Evolutionary conservation across 2,888 invertebrate species (phyloP).

Genomic region (Myopa tessellatipennis): DNA sequence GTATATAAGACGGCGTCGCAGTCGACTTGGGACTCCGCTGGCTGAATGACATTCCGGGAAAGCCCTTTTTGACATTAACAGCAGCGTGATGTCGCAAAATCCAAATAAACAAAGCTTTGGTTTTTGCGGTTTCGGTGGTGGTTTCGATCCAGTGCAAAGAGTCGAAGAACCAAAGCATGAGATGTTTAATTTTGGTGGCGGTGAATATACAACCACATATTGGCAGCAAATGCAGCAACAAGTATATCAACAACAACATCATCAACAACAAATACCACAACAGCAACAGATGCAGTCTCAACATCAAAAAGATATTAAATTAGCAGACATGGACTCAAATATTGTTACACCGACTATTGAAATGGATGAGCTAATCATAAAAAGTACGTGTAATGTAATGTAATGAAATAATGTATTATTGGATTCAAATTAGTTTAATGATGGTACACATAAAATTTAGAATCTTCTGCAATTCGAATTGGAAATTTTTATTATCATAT

Average conservation of each 20-base stretch:
- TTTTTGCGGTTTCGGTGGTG: background rate
- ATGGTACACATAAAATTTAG: too few species aligned
- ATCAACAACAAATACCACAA: slow-evolving; percentile 41
- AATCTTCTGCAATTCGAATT: too few species aligned
- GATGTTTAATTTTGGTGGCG: slow-evolving; percentile 2
- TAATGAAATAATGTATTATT: background rate
- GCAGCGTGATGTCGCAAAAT: slow-evolving; percentile 44
- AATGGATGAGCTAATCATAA: slow-evolving; percentile 53
- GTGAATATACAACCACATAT: slow-evolving; percentile 23
- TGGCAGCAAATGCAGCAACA: slow-evolving; percentile 35
- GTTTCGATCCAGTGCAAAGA: background rate
- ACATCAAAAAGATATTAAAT: slow-evolving; percentile 54
- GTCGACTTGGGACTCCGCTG: slow-evolving; percentile 20
- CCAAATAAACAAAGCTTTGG: slow-evolving; percentile 43
- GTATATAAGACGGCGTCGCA: slow-evolving; percentile 39
- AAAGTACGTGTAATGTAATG: slow-evolving; percentile 47
- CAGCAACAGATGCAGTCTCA: slow-evolving; percentile 51
- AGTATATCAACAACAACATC: slow-evolving; percentile 28
- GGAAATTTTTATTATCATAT: too few species aligned
- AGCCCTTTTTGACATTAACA: slow-evolving; percentile 24
- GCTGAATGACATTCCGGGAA: slow-evolving; percentile 31
- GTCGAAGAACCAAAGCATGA: slow-evolving; percentile 1
- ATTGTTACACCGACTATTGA: slow-evolving; percentile 50
- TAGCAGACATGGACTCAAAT: slow-evolving; percentile 56
- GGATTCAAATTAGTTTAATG: too few species aligned